A percentile compares a stretch with the other conserved stretches of the same genome.
Evolutionary conservation across 2,888 invertebrate species (phyloP).

Genomic region (Petrolisthes cinctipes): DNA sequence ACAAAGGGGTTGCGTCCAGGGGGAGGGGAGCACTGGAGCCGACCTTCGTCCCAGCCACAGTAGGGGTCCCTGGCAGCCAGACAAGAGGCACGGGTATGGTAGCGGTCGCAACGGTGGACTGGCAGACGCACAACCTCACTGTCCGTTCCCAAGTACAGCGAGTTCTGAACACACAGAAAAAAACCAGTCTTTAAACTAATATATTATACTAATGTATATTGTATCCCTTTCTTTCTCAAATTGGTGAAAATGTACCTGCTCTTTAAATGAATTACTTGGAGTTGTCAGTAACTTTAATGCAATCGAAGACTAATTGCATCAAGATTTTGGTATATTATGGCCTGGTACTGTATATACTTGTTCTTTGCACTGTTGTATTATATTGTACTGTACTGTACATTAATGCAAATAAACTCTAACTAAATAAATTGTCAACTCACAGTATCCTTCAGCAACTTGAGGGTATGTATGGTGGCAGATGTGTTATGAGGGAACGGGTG

Average conservation of each 20-base stretch:
- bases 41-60: slow-evolving; percentile 90
- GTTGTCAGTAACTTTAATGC: no score
- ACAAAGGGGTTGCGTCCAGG: slow-evolving; percentile 77
- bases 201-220: background rate
- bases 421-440: slow-evolving; percentile 36
- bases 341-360: no score
- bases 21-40: slow-evolving; percentile 80
- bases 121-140: slow-evolving; percentile 79
- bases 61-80: slow-evolving; percentile 90
- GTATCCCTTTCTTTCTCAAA: background rate
- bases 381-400: no score
- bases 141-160: slow-evolving; percentile 83
- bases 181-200: background rate
- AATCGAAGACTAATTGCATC: no score
- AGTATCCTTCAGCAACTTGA: slow-evolving; percentile 63
- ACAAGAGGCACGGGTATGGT: slow-evolving; percentile 80
- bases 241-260: no score
- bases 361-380: no score
- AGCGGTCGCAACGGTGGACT: slow-evolving; percentile 83
- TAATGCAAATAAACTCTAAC: no score
- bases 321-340: no score
- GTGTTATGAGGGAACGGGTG: slow-evolving; percentile 75
- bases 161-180: slow-evolving; percentile 73
- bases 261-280: no score
- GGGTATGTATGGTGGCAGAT: slow-evolving; percentile 69